phyloP scores from a whole-genome alignment of 2,113 vertebrate species.

The Todiramphus chloris region DNA sequence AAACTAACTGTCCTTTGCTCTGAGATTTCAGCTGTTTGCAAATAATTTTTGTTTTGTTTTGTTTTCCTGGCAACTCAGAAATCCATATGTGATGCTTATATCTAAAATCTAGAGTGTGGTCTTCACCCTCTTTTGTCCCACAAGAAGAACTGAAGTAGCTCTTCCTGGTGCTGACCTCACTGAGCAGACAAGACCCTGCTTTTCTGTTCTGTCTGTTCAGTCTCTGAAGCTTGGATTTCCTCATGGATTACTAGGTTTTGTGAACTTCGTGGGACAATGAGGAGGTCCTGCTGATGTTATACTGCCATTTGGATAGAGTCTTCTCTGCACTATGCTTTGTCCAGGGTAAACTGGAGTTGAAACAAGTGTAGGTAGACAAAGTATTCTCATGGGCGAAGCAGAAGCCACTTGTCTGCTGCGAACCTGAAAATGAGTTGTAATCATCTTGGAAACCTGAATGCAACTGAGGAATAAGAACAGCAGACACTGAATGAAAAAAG shows the following conservation, averaged over 20 bases:
- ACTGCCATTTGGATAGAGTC: background rate
- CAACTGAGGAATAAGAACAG: background rate
- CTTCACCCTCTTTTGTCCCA: background rate
- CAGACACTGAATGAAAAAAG: background rate
- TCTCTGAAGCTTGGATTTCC: background rate
- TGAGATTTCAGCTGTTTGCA: slow-evolving; percentile 6
- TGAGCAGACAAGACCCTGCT: background rate
- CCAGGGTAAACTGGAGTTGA: background rate
- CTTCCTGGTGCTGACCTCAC: background rate
- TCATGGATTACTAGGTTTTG: background rate
- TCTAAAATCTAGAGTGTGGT: background rate
- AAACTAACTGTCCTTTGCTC: slow-evolving; percentile 39
- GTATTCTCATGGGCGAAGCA: background rate
- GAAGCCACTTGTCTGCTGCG: background rate
- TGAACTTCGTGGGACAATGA: background rate
- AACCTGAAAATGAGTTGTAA: background rate
- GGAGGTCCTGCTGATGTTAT: background rate
- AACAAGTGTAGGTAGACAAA: background rate
- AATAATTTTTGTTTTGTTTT: background rate
- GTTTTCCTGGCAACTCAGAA: background rate
- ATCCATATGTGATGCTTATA: background rate
- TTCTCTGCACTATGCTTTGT: background rate
- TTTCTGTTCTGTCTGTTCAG: background rate
- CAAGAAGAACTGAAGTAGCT: background rate
- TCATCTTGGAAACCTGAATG: background rate